Evolutionary conservation across 2,113 vertebrate species (phyloP).

Genomic region (Nipponia nippon): DNA sequence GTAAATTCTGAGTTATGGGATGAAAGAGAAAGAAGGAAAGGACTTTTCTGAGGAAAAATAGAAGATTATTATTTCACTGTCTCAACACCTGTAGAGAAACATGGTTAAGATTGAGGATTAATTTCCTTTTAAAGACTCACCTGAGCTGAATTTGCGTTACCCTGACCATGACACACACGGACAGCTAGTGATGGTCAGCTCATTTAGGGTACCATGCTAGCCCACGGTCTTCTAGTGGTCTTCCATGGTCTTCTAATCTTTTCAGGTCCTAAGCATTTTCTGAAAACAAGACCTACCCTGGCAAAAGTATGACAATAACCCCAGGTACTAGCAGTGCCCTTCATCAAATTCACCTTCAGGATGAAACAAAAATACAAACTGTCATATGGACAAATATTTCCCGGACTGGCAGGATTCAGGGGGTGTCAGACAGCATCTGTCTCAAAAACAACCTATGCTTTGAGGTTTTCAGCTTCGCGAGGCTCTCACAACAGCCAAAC

Average conservation of each 20-base stretch:
- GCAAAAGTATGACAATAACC: not conserved
- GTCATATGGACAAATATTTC: slow-evolving; percentile 10
- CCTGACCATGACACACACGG: fast-evolving
- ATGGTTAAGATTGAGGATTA: not conserved
- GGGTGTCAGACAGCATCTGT: slow-evolving; percentile 18
- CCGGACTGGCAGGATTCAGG: not conserved
- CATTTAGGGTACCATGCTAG: not conserved
- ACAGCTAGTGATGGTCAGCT: not conserved
- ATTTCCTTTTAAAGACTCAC: not conserved
- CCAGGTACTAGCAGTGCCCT: not conserved
- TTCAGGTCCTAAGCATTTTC: not conserved
- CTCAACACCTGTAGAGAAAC: not conserved
- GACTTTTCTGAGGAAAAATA: not conserved
- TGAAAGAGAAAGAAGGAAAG: not conserved
- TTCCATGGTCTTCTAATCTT: not conserved
- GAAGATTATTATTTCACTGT: not conserved
- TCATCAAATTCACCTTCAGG: not conserved
- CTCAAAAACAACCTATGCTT: not conserved
- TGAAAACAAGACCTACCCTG: not conserved
- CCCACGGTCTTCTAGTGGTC: not conserved
- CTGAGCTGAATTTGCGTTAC: not conserved
- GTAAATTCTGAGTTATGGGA: not conserved
- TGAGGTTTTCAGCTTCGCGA: not conserved
- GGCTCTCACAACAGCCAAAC: not conserved
- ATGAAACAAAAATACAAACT: not conserved